Conservation (phyloP, 2,113 vertebrate genomes). For the Peromyscus maniculatus region DNA sequence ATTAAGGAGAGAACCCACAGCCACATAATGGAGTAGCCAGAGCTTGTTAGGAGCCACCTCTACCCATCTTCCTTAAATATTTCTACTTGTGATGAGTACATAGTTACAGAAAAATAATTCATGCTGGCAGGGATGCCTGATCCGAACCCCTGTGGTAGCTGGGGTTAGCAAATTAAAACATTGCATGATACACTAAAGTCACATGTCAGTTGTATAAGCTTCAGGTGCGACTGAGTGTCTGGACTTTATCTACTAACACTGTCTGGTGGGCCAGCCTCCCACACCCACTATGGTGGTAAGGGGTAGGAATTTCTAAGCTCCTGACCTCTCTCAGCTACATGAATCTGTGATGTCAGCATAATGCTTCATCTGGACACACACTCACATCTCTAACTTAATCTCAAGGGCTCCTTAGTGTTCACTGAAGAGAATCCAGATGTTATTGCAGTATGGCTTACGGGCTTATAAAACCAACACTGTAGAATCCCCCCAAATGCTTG, state of each 20-base stretch:
- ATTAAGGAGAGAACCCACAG: not conserved
- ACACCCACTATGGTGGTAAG: no score
- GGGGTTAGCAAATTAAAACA: slow-evolving; percentile 13
- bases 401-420: not conserved
- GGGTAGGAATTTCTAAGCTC: not conserved
- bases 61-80: not conserved
- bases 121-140: not conserved
- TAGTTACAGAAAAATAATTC: not conserved
- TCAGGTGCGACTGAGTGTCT: not conserved
- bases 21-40: not conserved
- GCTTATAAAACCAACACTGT: not conserved
- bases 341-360: not conserved
- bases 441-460: not conserved
- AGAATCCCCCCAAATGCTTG: not conserved
- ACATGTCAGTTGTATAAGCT: not conserved
- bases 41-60: not conserved
- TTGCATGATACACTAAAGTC: not conserved
- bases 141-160: not conserved
- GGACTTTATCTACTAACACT: not conserved
- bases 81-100: not conserved
- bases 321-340: not conserved
- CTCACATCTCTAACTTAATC: not conserved
- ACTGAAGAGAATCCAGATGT: not conserved
- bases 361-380: not conserved
- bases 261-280: not conserved